Evolutionary conservation across 2,888 invertebrate genomes (phyloP), one percentile per base, ranked within the genome.

Genomic region (Macrostomum cliftonense): DNA sequence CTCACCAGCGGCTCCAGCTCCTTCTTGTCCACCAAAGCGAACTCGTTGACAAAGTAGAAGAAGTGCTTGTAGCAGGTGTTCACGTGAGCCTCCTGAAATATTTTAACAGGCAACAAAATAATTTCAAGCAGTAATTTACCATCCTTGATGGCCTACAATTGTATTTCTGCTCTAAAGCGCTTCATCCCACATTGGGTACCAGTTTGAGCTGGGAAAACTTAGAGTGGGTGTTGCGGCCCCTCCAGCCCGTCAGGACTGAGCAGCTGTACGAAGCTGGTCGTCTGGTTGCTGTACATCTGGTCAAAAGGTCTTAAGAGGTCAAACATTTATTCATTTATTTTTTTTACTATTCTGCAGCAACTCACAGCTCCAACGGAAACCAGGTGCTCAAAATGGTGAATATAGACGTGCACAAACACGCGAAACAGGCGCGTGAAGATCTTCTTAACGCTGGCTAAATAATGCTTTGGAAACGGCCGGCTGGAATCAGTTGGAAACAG

Each of bases 51-150:
- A 70, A 89, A 88, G 65, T 83, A 88, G 68, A 83, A 87, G 68
- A 86, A 88, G 68, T 88, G 87, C 65, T 88, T 88, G 74, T 87
- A 88, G 65, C 87, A 87, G 1, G 86, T 85, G 68, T 88, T 88
- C 0, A 86, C 83, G 63, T 88, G 87, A 16, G 87, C 84, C 68
- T 88, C 86, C 82, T 82, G 65, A 39, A 73, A 72, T 28, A 28
- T 28, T 55, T 49, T 52, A 52, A 53, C 51, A 20, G 2, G 42
- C 14, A 43, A 16, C 11, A 43, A 43, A 19, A 11, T 17, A 17
- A 2, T 40, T 40, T 40, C 9, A n/a, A n/a, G n/a, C n/a, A n/a
- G n/a, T n/a, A n/a, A n/a, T n/a, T n/a, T n/a, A n/a, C n/a, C n/a
- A n/a, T n/a, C n/a, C n/a, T n/a, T n/a, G n/a, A n/a, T n/a, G n/a